Conservation (phyloP, 2,888 invertebrate species). For the Aethes cnicana region DNA sequence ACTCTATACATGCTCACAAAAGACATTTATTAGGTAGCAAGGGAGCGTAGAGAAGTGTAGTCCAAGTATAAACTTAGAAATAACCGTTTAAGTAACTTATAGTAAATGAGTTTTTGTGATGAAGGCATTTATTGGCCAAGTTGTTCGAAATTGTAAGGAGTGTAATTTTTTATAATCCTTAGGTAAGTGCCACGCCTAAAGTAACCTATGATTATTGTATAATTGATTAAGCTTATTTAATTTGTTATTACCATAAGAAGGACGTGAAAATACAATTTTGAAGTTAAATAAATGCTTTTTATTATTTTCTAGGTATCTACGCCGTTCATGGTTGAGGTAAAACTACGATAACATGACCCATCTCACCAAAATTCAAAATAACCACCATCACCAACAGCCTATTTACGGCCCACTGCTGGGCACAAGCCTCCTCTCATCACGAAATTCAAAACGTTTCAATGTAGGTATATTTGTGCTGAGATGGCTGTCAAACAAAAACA, state of each 20-base stretch:
- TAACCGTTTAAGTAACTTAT: slow-evolving; percentile 35
- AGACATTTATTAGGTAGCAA: slow-evolving; percentile 64
- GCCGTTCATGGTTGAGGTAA: too few species aligned
- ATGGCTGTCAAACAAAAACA: too few species aligned
- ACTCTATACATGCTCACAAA: slow-evolving; percentile 71
- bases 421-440: too few species aligned
- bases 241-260: slow-evolving; percentile 70
- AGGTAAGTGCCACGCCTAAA: slow-evolving; percentile 80
- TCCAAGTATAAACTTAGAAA: slow-evolving; percentile 43
- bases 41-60: slow-evolving; percentile 53
- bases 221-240: slow-evolving; percentile 73
- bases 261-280: slow-evolving; percentile 68
- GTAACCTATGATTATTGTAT: slow-evolving; percentile 60
- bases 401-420: too few species aligned
- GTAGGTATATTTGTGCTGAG: too few species aligned
- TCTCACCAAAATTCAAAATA: too few species aligned
- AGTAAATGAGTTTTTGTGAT: slow-evolving; percentile 61
- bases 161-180: slow-evolving; percentile 71
- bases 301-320: too few species aligned
- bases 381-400: too few species aligned
- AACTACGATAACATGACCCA: too few species aligned
- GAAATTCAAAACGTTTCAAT: too few species aligned
- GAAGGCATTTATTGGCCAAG: slow-evolving; percentile 77
- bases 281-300: slow-evolving; percentile 44
- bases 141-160: slow-evolving; percentile 65